Evolutionary conservation across 2,888 invertebrate genomes (phyloP), one percentile per base, ranked within the genome.

Genomic region (Ichneumon xanthorius): DNA sequence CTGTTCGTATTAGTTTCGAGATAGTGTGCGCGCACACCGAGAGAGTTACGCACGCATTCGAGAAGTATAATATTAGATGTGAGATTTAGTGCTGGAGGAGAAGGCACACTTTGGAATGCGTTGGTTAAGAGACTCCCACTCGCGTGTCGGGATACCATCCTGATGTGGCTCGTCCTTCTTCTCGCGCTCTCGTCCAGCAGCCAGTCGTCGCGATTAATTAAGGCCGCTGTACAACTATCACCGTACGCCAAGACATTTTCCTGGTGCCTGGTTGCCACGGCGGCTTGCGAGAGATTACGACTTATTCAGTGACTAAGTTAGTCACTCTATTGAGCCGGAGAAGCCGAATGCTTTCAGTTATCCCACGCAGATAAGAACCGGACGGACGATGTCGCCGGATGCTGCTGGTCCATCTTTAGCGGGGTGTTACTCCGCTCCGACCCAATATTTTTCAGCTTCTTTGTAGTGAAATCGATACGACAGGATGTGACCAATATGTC

Each of bases 151-250:
- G 75, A 80, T 76, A 72, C 72, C 72, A 79, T 82, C 63, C 61
- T 22, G 82, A 82, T 76, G 53, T 58, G 71, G 58, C 76, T 85
- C 80, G 82, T 85, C 70, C 81, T 75, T 85, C 85, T 85, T 65
- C 76, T 82, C 53, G 50, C 67, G 58, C 55, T 71, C 76, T 30
- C 65, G 82, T 83, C 83, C 79, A 70, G 71, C 79, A 63, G 73
- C 73, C 19, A 65, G 78, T 85, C 85, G 78, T 85, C 75, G 82
- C 85, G 82, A 85, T 85, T 82, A 85, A 85, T 85, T 85, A 85
- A 85, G 76, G 79, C 78, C 75, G 71, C 84, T 78, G 58, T 80
- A 80, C 63, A 53, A 78, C 30, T 63, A 63, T 65, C 65, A 73
- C 40, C 53, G 9, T 33, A n/a, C 16, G 22, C 68, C 19, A 50